Conservation (phyloP, 2,888 invertebrate genomes). For the Nemotelus nigrinus region DNA sequence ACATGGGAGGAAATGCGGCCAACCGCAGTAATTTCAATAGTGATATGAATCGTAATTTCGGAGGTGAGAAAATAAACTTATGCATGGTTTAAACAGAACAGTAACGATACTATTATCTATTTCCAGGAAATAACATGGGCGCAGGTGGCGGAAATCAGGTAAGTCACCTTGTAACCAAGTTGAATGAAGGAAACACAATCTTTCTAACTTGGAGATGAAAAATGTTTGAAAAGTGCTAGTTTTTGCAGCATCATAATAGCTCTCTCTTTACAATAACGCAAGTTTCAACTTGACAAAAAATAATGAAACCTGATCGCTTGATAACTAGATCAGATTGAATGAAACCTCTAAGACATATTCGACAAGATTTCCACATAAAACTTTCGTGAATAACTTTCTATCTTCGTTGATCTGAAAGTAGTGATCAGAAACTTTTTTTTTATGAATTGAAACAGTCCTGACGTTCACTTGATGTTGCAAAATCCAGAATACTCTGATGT, state of each 20-base stretch:
- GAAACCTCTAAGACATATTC: too few species aligned
- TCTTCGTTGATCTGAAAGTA: too few species aligned
- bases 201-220: background rate
- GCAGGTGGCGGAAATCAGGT: conserved; percentile 46
- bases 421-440: too few species aligned
- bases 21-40: conserved; percentile 45
- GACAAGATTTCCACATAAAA: too few species aligned
- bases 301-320: too few species aligned
- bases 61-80: conserved; percentile 29
- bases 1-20: conserved; percentile 30
- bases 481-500: too few species aligned
- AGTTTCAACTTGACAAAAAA: too few species aligned
- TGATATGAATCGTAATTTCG: conserved; percentile 35
- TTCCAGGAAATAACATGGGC: conserved; percentile 43
- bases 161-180: conserved; percentile 27
- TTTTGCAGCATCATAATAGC: conserved; percentile 14
- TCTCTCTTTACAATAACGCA: too few species aligned
- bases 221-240: conserved; percentile 18
- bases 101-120: background rate
- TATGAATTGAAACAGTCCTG: too few species aligned
- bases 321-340: too few species aligned
- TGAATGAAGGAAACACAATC: background rate
- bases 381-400: too few species aligned
- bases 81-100: background rate
- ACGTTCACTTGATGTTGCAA: too few species aligned